Percentiles rank a stretch among this genome's conserved stretches.
Evolutionary conservation across 2,113 vertebrate species (phyloP).

Genomic region (Eulemur macaco): DNA sequence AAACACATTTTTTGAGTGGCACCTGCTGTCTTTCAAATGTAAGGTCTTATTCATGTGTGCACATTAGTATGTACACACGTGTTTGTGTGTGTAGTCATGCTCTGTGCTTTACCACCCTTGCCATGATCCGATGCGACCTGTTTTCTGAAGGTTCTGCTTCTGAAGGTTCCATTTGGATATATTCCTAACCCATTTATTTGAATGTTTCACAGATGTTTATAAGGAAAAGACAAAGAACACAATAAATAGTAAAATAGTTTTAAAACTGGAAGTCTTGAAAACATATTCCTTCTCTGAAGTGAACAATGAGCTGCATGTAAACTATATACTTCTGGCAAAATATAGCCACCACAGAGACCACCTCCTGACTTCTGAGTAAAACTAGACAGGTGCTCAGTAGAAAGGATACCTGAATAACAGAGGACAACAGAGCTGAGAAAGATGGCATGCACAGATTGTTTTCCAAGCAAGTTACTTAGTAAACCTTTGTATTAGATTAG

Average conservation of each 20-base stretch:
- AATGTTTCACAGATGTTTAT: not conserved
- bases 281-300: not conserved
- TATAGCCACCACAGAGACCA: not conserved
- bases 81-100: not conserved
- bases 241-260: not conserved
- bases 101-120: not conserved
- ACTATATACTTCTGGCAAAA: not conserved
- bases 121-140: not conserved
- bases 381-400: not conserved
- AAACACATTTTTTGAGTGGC: not conserved
- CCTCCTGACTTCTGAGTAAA: not conserved
- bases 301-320: not conserved
- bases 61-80: not conserved
- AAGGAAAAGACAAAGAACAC: not conserved
- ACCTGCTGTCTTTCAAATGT: conserved; percentile 6
- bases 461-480: not conserved
- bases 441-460: not conserved
- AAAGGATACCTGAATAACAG: not conserved
- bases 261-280: not conserved
- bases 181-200: not conserved
- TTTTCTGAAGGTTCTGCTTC: not conserved
- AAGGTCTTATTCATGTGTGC: not conserved
- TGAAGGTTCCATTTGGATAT: not conserved
- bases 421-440: not conserved
- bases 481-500: not conserved